Conservation (phyloP, 1,140 invertebrate genomes). For the Drosophila varians region DNA sequence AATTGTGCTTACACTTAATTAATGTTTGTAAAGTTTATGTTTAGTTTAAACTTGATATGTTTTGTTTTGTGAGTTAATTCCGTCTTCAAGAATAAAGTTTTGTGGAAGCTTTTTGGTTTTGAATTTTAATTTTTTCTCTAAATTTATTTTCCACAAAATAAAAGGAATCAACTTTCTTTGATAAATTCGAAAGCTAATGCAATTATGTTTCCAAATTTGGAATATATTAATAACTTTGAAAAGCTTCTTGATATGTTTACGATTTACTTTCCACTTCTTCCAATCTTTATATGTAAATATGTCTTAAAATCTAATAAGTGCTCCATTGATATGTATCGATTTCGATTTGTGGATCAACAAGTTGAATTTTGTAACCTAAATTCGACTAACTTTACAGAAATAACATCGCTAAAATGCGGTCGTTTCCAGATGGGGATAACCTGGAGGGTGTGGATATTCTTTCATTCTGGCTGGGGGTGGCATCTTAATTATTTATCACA, state of each 20-base stretch:
- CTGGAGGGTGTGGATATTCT: constrained; percentile 1
- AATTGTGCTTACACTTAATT: neutral
- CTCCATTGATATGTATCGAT: constrained; percentile 47
- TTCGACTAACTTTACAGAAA: constrained; percentile 9
- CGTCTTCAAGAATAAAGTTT: neutral
- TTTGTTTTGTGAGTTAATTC: neutral
- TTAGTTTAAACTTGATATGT: neutral
- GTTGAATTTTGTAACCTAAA: constrained; percentile 17
- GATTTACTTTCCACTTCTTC: constrained; percentile 10
- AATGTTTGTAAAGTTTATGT: neutral
- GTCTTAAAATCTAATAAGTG: constrained; percentile 31
- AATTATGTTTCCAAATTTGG: neutral
- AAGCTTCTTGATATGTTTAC: constrained; percentile 33
- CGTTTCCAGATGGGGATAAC: constrained; percentile 28
- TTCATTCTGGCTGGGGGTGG: constrained; percentile 9
- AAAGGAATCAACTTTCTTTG: neutral
- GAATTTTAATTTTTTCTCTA: constrained; percentile 21
- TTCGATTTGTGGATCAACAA: constrained; percentile 46
- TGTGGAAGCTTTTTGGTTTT: neutral
- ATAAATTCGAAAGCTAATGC: neutral
- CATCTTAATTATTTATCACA: constrained; percentile 70
- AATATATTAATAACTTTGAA: constrained; percentile 5
- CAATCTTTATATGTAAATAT: neutral
- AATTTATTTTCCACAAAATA: neutral
- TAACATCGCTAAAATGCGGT: constrained; percentile 53